phyloP scores from a whole-genome alignment of 2,888 invertebrate species.

The Sepiola atlantica region DNA sequence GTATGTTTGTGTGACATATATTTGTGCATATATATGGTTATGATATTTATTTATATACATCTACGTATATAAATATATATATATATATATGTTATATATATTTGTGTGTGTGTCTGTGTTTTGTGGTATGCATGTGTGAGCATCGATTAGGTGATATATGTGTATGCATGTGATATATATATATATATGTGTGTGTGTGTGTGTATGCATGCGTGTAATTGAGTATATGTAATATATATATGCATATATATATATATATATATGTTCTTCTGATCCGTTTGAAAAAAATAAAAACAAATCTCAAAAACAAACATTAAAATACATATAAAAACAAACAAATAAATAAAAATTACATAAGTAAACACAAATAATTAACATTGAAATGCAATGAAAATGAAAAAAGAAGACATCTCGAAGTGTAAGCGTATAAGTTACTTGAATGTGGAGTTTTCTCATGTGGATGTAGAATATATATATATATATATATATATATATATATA shows the following conservation, averaged over 20 bases:
- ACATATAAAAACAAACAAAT: background rate
- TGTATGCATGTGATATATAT: background rate
- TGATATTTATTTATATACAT: background rate
- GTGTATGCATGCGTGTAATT: background rate
- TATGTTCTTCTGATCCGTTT: background rate
- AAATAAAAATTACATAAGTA: background rate
- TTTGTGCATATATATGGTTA: background rate
- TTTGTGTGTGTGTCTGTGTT: background rate
- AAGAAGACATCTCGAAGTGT: background rate
- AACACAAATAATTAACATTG: background rate
- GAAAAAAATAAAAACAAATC: background rate
- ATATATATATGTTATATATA: too few relatives aligned
- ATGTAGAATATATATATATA: background rate
- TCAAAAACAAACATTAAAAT: background rate
- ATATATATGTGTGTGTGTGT: background rate
- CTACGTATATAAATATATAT: background rate
- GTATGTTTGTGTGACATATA: background rate
- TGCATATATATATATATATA: background rate
- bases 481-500: background rate
- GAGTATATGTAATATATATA: background rate
- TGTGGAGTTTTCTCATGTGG: background rate
- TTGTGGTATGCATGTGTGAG: background rate
- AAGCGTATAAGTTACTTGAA: background rate
- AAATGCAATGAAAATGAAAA: background rate
- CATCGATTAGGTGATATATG: background rate